Evolutionary conservation across 2,888 invertebrate genomes (phyloP).

Genomic region (Bombyx huttoni): DNA sequence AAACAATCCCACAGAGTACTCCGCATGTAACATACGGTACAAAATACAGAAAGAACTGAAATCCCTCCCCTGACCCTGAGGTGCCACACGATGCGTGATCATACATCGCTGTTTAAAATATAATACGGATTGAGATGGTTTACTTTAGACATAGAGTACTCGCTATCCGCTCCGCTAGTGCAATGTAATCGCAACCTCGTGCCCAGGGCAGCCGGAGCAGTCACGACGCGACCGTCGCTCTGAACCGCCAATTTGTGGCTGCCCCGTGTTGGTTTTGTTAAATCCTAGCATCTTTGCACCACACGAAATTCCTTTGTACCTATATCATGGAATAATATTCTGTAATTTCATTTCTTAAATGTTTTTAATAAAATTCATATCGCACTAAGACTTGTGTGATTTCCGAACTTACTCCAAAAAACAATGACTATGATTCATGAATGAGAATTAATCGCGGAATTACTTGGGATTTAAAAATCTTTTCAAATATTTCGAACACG

Average conservation of each 20-base stretch:
- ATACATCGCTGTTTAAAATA: too few species aligned
- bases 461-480: not conserved
- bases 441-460: too few species aligned
- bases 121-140: too few species aligned
- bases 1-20: too few species aligned
- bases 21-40: too few species aligned
- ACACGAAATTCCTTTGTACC: not conserved
- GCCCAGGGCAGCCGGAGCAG: slow-evolving; percentile 53
- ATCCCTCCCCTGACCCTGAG: too few species aligned
- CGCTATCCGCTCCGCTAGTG: slow-evolving; percentile 28
- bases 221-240: slow-evolving; percentile 61
- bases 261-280: slow-evolving; percentile 70
- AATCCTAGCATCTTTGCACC: slow-evolving; percentile 61
- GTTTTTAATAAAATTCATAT: too few species aligned
- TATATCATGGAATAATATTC: not conserved
- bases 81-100: too few species aligned
- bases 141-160: not conserved
- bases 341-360: not conserved
- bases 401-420: too few species aligned
- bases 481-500: not conserved
- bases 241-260: slow-evolving; percentile 68
- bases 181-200: slow-evolving; percentile 8
- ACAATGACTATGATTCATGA: too few species aligned
- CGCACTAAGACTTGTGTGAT: too few species aligned
- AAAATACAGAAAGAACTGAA: too few species aligned